These are phyloP conservation scores for Drosophila bocki DNA, from an alignment of 1,140 invertebrate genomes.

Conservation along the genomic window DNA sequence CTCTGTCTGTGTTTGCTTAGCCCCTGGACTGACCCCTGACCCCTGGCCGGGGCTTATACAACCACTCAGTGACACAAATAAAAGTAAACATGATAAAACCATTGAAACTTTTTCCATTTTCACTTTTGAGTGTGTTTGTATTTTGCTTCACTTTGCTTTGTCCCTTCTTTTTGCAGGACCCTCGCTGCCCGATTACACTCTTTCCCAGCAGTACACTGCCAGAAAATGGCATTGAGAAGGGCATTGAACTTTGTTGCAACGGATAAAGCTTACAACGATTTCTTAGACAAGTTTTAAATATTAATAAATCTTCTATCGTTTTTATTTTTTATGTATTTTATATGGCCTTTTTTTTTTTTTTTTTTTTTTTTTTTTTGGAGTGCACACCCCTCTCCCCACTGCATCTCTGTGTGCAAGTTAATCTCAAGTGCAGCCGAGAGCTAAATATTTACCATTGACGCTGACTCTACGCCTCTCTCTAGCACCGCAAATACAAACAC, in stretches of 20 bases:
- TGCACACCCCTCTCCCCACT: background rate
- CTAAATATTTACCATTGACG: conserved; percentile 78
- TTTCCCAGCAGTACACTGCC: background rate
- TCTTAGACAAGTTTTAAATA: background rate
- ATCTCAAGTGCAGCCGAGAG: conserved; percentile 81
- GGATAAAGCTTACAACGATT: too few species aligned
- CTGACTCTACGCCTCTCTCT: conserved; percentile 38
- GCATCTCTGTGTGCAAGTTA: conserved; percentile 63
- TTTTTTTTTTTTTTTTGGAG: background rate
- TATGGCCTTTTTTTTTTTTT: background rate
- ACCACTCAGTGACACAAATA: conserved; percentile 83
- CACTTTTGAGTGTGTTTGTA: conserved; percentile 83
- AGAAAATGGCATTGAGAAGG: background rate
- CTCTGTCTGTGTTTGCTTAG: conserved; percentile 48
- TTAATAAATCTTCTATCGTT: background rate
- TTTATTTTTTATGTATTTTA: background rate
- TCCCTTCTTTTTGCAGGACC: conserved; percentile 19
- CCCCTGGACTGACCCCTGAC: conserved; percentile 43
- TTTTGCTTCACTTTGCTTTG: conserved; percentile 65
- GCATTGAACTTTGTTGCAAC: background rate
- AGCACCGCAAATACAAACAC: conserved; percentile 31
- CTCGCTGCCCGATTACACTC: background rate
- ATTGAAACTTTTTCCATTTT: conserved; percentile 84
- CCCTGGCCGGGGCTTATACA: conserved; percentile 66
- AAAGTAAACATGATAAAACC: conserved; percentile 83